Conservation (phyloP, 2,113 vertebrate genomes). For the Callionymus lyra region DNA sequence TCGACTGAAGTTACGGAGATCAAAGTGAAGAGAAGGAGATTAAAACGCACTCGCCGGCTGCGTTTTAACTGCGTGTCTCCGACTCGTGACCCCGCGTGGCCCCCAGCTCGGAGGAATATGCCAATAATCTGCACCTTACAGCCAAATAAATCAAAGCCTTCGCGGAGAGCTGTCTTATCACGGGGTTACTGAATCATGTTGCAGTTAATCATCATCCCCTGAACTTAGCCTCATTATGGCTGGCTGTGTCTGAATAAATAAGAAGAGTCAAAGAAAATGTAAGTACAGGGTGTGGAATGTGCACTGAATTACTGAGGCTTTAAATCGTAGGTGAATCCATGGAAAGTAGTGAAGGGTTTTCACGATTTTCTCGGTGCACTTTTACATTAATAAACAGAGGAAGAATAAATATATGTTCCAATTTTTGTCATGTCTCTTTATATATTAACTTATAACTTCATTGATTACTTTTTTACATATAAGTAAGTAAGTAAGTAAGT, state of each 20-base stretch:
- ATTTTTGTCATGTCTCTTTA: too few relatives aligned
- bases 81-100: constrained; percentile 43
- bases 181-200: constrained; percentile 42
- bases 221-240: constrained; percentile 48
- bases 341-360: too few relatives aligned
- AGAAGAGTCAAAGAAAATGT: constrained; percentile 9
- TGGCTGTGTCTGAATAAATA: constrained; percentile 43
- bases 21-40: constrained; percentile 55
- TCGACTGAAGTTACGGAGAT: constrained; percentile 56
- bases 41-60: constrained; percentile 38
- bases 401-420: too few relatives aligned
- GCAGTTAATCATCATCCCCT: constrained; percentile 54
- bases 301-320: too few relatives aligned
- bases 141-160: constrained; percentile 55
- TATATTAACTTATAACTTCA: too few relatives aligned
- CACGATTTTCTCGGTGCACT: too few relatives aligned
- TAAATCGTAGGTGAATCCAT: too few relatives aligned
- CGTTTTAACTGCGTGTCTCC: constrained; percentile 44
- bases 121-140: constrained; percentile 34
- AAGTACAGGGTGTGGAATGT: constrained; percentile 15
- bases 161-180: constrained; percentile 44
- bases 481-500: too few relatives aligned
- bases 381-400: too few relatives aligned
- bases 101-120: constrained; percentile 21
- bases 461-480: too few relatives aligned